phyloP scores from a whole-genome alignment of 30 jellyfish, hydroid and myxozoan genomes.

The Aurelia aurita region DNA sequence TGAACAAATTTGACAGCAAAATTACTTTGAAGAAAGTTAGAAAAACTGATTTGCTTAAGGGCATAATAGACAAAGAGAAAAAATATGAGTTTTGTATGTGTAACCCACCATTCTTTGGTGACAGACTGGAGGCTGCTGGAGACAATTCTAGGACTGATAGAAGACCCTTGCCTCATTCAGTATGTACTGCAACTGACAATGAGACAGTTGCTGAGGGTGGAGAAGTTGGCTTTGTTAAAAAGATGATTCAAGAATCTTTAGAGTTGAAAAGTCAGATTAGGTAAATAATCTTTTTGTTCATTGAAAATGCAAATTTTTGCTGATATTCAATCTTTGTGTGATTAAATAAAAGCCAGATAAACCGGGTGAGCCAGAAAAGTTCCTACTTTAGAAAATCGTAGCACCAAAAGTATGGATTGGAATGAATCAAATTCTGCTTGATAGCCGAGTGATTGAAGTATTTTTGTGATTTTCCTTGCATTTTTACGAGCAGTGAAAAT shows the following conservation, averaged over 20 bases:
- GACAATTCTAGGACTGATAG: constrained; percentile 74
- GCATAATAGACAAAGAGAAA: constrained; percentile 6
- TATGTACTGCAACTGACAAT: constrained; percentile 81
- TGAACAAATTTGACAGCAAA: constrained; percentile 28
- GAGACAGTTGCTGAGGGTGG: constrained; percentile 93
- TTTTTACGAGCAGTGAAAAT: too few relatives aligned
- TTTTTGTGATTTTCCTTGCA: too few relatives aligned
- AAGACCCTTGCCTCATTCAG: constrained; percentile 78
- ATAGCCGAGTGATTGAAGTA: too few relatives aligned
- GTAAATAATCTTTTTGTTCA: constrained; percentile 17
- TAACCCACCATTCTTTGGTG: constrained; percentile 97
- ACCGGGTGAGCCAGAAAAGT: too few relatives aligned
- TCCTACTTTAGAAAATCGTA: too few relatives aligned
- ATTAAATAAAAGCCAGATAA: too few relatives aligned
- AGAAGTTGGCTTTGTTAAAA: constrained; percentile 86
- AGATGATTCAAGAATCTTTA: constrained; percentile 83
- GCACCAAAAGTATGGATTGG: too few relatives aligned
- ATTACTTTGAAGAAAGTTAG: constrained; percentile 25
- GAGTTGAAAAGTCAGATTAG: constrained; percentile 61
- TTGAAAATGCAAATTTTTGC: too few relatives aligned
- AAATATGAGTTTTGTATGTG: constrained; percentile 86
- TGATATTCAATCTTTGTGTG: too few relatives aligned
- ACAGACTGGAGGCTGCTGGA: constrained; percentile 66
- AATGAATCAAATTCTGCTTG: too few relatives aligned
- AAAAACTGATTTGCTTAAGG: constrained; percentile 36